A percentile compares a stretch with the other conserved stretches of the same genome.
Evolutionary conservation across 2,888 invertebrate species (phyloP).

Genomic region (Carabus problematicus): DNA sequence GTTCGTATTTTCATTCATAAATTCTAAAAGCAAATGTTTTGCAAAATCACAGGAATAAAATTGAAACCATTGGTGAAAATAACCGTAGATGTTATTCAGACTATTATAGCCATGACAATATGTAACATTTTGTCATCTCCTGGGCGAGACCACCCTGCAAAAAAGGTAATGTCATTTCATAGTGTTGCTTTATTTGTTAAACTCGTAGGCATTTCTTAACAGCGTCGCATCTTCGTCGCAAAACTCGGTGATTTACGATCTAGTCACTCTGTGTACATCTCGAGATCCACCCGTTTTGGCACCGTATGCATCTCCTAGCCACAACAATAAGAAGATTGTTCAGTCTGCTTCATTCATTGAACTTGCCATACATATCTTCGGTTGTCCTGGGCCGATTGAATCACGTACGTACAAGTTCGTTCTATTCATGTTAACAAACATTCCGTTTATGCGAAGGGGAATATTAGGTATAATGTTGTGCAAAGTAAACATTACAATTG

Average conservation of each 20-base stretch:
- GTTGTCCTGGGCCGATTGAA: too few species aligned
- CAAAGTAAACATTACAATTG: background rate
- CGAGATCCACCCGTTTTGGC: slow-evolving; percentile 38
- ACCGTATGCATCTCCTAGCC: background rate
- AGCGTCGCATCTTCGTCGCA: slow-evolving; percentile 3
- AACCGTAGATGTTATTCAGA: slow-evolving; percentile 23
- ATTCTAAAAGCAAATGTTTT: too few species aligned
- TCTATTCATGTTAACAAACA: slow-evolving; percentile 7
- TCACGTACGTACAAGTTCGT: background rate
- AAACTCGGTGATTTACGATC: slow-evolving; percentile 33
- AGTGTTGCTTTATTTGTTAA: slow-evolving; percentile 29
- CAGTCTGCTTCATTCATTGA: background rate
- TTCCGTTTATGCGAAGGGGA: background rate
- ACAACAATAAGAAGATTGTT: slow-evolving; percentile 9
- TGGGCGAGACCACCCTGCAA: slow-evolving; percentile 35
- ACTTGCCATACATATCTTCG: slow-evolving; percentile 3
- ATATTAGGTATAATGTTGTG: background rate
- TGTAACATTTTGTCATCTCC: slow-evolving; percentile 36
- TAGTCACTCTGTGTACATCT: background rate
- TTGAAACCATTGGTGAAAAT: slow-evolving; percentile 5
- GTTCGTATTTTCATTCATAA: too few species aligned
- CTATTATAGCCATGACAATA: slow-evolving; percentile 29
- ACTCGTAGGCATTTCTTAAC: slow-evolving; percentile 17
- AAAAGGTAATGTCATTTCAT: slow-evolving; percentile 36
- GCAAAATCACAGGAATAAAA: too few species aligned